Conservation (phyloP, 2,113 vertebrate genomes). For the Uria aalge region DNA sequence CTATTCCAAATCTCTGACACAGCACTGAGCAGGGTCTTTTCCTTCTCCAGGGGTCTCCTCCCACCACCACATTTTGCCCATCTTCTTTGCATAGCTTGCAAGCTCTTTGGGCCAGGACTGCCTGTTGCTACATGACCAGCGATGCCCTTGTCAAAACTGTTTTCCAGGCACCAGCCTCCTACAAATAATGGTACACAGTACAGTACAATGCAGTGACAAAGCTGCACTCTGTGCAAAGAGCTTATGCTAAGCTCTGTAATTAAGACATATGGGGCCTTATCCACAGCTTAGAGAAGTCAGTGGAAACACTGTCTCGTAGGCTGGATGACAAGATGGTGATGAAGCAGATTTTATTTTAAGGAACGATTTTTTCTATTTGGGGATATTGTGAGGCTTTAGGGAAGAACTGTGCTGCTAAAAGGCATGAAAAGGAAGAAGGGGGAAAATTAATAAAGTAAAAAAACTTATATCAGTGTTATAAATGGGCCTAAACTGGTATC, state of each 20-base stretch:
- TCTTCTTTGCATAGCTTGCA: neutral
- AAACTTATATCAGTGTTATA: neutral
- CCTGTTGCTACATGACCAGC: neutral
- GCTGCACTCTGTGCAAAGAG: slow-evolving; percentile 5
- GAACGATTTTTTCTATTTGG: neutral
- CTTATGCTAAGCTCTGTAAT: slow-evolving; percentile 50
- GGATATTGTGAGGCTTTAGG: neutral
- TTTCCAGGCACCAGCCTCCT: neutral
- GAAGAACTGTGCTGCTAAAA: neutral
- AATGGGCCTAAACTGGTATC: neutral
- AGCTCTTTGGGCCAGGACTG: neutral
- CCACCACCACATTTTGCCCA: neutral
- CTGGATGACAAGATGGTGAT: slow-evolving; percentile 45
- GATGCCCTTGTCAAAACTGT: neutral
- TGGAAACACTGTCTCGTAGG: slow-evolving; percentile 14
- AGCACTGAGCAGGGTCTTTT: neutral
- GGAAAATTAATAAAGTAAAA: neutral
- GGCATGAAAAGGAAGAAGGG: neutral
- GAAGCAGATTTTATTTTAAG: slow-evolving; percentile 62
- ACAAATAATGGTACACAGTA: neutral
- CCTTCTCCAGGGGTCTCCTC: neutral
- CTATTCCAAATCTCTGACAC: neutral
- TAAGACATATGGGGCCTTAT: slow-evolving; percentile 49
- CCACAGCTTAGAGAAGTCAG: slow-evolving; percentile 37
- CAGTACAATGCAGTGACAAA: neutral